These are phyloP conservation scores for Lutjanus campechanus DNA, from an alignment of 2,797 vertebrate genomes.

Conservation along the genomic window DNA sequence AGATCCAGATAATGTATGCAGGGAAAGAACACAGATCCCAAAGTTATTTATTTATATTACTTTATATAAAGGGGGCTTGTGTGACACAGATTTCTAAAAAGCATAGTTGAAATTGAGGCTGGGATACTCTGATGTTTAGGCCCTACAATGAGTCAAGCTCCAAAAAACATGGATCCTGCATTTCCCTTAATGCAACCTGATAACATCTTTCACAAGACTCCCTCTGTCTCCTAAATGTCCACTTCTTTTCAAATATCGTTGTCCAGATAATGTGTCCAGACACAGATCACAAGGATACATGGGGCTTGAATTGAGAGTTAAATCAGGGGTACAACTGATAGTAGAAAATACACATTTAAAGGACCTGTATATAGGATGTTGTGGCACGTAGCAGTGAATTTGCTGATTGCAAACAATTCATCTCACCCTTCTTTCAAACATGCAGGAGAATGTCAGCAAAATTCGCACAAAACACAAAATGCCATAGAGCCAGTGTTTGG, in stretches of 20 bases:
- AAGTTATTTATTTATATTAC: background rate
- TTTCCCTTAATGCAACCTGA: slow-evolving; percentile 1
- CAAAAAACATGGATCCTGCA: background rate
- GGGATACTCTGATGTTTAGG: background rate
- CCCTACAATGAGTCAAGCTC: background rate
- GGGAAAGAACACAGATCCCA: background rate
- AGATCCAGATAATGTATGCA: background rate
- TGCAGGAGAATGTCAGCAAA: too few relatives aligned
- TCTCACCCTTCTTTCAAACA: too few relatives aligned
- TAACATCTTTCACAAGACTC: background rate
- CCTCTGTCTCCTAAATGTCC: background rate
- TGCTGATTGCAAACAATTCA: too few relatives aligned
- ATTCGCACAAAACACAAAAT: too few relatives aligned
- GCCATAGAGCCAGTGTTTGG: too few relatives aligned
- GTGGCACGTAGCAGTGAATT: too few relatives aligned
- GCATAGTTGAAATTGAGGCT: background rate
- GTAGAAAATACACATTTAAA: too few relatives aligned
- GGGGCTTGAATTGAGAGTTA: too few relatives aligned
- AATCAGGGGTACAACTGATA: too few relatives aligned
- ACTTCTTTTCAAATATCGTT: background rate
- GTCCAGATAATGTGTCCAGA: too few relatives aligned
- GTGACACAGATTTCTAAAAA: background rate
- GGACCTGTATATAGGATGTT: too few relatives aligned
- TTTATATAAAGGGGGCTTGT: background rate
- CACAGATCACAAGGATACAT: too few relatives aligned